Base-by-base conservation (phyloP, 2,113 vertebrate genomes). In the Tragelaphus scriptus region DNA sequence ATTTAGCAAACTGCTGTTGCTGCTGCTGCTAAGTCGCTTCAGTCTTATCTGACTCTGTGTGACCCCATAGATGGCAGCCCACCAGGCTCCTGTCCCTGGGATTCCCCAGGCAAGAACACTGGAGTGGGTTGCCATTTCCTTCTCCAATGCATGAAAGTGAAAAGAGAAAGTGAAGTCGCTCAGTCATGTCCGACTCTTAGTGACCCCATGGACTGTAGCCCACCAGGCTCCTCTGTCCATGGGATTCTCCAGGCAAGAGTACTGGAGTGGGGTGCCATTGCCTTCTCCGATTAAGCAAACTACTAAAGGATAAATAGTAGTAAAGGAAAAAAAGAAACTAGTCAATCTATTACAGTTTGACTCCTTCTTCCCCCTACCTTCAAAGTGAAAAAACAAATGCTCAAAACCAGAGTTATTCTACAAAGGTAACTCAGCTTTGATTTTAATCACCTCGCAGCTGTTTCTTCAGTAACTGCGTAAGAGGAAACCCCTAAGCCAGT, bases 1-100 rank as follows among this genome's bases (percentile, higher is more conserved):
- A 85, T 36, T 80, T 96, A 71, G 80, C 63, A 88, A 90, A 82
- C 19, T 28, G 61, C 14, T 61, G 59, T 25, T 59, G 58, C 53
- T 53, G 51, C 59, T 61, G 58, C 12, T 63, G 30, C 61, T 63
- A 16, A 32, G 61, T 63, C 0, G 0, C 61, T 63, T 63, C 61
- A 63, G 61, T 32, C 30, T 0, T 32, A 30, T 63, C 61, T 0
- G 6, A 32, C 61, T 32, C 61, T 63, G 59, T 14, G 59, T 2
- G 6, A 63, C 28, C 61, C 14, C 61, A 32, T 32, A 63, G 28
- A 32, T 5, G 3, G 61, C 28, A 63, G 61, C 28, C 61, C 61
- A 63, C 28, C 61, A 63, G 28, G 61, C 61, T 63, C 61, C 14
- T 2, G 0, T 63, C 61, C 61, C 28, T 63, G 61, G 61, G 28